These are phyloP conservation scores for Solenodon paradoxus DNA, from an alignment of 2,113 vertebrate genomes.

Conservation along the genomic window DNA sequence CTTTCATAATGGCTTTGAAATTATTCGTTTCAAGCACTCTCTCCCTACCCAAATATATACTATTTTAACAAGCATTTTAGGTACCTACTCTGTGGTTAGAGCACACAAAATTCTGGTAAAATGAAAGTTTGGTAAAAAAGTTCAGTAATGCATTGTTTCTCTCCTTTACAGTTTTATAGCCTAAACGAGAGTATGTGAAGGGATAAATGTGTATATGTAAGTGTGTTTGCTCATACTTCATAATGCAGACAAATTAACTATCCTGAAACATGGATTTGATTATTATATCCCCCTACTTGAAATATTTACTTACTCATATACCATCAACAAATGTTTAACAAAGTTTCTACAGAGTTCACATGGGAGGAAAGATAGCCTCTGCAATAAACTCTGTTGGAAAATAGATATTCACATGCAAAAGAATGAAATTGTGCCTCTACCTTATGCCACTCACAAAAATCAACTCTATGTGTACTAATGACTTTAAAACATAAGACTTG, in stretches of 20 bases:
- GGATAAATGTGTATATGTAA: background rate
- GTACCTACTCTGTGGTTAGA: background rate
- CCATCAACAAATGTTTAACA: background rate
- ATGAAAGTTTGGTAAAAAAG: too few species aligned
- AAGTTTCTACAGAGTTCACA: background rate
- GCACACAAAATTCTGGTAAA: background rate
- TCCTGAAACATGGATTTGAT: background rate
- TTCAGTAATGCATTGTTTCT: background rate
- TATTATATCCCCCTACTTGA: background rate
- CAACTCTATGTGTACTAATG: background rate
- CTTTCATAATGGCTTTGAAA: background rate
- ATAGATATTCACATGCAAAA: background rate
- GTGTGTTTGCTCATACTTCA: background rate
- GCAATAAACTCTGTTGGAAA: background rate
- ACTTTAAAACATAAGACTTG: background rate
- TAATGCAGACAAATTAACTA: background rate
- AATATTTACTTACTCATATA: background rate
- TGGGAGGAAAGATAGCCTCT: background rate
- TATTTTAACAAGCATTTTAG: background rate
- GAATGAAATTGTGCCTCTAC: background rate
- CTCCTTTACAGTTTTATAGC: background rate
- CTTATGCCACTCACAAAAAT: background rate
- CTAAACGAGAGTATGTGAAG: background rate
- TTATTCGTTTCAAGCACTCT: background rate
- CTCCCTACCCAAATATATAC: background rate